Evolutionary conservation across 1,140 invertebrate genomes (phyloP), one percentile per base, ranked within the genome.

Genomic region (Scaptodrosophila lebanonensis): DNA sequence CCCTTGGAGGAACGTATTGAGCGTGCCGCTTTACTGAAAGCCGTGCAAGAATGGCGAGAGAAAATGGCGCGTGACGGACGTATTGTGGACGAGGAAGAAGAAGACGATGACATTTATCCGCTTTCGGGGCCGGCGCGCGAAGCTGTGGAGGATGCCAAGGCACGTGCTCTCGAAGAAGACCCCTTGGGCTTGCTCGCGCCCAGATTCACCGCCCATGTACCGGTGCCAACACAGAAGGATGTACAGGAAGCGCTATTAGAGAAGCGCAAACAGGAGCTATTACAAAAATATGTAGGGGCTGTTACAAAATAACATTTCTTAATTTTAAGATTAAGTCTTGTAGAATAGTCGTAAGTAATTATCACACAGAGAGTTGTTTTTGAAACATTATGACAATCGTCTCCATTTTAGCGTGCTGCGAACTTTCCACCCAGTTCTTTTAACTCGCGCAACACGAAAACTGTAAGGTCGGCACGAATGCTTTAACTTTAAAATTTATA

Each of bases 181-280:
- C 75, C 84, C 0, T 50, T 76, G 16, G 84, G 83, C 6, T 38
- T 87, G 16, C 40, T 87, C 45, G 87, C 88, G 13, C 90, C 89
- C 42, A 87, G 89, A 47, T 93, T 93, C 69, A 93, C 93, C n/a
- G 91, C 94, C 3, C 94, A 96, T 76, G 94, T 96, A 40, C 91
- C 94, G 6, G 94, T 97, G 38, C 95, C 95, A 0, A 93, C 93
- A 11, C 95, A 97, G 79, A 91, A 93, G 84, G 95, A 97, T 68
- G 93, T 99, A 42, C 95, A 98, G 85, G 93, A 95, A 73, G 96
- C 95, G 0, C 88, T 99, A 20, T 88, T 99, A 0, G 89, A 91
- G 62, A 91, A 95, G 66, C 95, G 96, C 84, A 98, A 99, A 86
- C 92, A 93, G 87, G 96, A 98, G 87, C 87, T 98, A 13, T 70